A percentile compares a stretch with the other conserved stretches of the same genome.
Evolutionary conservation across 2,888 invertebrate genomes (phyloP).

Genomic region (Hydrotaea cyrtoneurina): DNA sequence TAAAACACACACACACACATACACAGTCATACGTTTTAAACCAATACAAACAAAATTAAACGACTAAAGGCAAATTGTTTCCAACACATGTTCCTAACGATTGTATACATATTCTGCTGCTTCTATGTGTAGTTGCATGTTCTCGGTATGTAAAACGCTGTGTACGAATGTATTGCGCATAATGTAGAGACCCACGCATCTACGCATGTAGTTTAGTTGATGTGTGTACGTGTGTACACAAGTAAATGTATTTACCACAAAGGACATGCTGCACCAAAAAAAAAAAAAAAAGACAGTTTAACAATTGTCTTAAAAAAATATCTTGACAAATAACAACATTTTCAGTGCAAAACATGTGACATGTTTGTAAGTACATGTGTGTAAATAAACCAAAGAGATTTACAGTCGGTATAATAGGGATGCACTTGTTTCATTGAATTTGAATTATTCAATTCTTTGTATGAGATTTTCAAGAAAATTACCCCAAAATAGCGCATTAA

Average conservation of each 20-base stretch:
- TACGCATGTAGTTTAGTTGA: background rate
- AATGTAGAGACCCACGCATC: background rate
- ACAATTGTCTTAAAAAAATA: slow-evolving; percentile 37
- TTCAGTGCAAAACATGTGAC: slow-evolving; percentile 19
- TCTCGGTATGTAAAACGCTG: background rate
- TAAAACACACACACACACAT: too few species aligned
- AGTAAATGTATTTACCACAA: slow-evolving; percentile 27
- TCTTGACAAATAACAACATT: slow-evolving; percentile 15
- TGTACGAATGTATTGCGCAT: background rate
- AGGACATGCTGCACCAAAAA: background rate
- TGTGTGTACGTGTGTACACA: background rate
- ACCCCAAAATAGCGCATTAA: too few species aligned
- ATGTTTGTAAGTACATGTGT: slow-evolving; percentile 50
- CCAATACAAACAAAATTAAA: slow-evolving; percentile 27
- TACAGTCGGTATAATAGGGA: slow-evolving; percentile 28
- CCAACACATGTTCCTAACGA: slow-evolving; percentile 32
- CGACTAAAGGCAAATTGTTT: background rate
- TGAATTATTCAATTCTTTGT: too few species aligned
- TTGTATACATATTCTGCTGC: background rate
- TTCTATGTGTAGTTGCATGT: background rate
- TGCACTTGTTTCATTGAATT: background rate
- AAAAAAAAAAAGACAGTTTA: slow-evolving; percentile 23
- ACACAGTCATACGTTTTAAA: background rate
- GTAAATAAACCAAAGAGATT: slow-evolving; percentile 47
- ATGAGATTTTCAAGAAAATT: too few species aligned